These are phyloP conservation scores for Mythimna ferrago DNA, from an alignment of 2,888 invertebrate genomes.

Conservation along the genomic window DNA sequence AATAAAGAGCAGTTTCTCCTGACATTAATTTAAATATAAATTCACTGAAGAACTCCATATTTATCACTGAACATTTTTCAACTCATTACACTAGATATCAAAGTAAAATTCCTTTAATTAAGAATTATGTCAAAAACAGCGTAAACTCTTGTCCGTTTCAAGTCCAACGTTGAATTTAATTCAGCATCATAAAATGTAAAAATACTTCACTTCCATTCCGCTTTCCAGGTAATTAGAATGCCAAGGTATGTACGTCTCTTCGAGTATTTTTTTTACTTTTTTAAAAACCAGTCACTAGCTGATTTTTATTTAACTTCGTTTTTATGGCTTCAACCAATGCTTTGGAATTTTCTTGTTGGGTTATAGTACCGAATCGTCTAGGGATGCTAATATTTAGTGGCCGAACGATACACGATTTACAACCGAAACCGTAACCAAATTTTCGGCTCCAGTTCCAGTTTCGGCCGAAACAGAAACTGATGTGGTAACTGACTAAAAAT, in stretches of 20 bases:
- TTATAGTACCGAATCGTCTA: background rate
- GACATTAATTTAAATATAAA: too few relatives aligned
- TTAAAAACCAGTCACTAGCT: constrained; percentile 14
- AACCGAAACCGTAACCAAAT: too few relatives aligned
- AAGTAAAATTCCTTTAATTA: constrained; percentile 44
- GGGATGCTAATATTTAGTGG: background rate
- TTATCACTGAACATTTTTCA: too few relatives aligned
- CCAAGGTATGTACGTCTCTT: constrained; percentile 29
- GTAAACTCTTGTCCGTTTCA: constrained; percentile 23
- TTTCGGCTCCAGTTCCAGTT: too few relatives aligned
- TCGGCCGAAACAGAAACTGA: too few relatives aligned
- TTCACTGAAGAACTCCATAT: too few relatives aligned
- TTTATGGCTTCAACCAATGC: constrained; percentile 21
- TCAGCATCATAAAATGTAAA: constrained; percentile 39
- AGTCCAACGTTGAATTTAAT: constrained; percentile 29
- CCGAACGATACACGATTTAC: too few relatives aligned
- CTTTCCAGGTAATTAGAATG: constrained; percentile 52
- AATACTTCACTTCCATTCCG: constrained; percentile 36
- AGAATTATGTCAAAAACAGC: constrained; percentile 28
- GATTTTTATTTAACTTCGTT: constrained; percentile 28
- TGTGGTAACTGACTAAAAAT: too few relatives aligned
- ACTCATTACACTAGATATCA: background rate
- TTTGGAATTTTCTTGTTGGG: constrained; percentile 11
- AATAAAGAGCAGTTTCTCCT: background rate
- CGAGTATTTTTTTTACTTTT: constrained; percentile 23